phyloP scores from a whole-genome alignment of 1,140 invertebrate genomes.

The Ladona fulva region DNA sequence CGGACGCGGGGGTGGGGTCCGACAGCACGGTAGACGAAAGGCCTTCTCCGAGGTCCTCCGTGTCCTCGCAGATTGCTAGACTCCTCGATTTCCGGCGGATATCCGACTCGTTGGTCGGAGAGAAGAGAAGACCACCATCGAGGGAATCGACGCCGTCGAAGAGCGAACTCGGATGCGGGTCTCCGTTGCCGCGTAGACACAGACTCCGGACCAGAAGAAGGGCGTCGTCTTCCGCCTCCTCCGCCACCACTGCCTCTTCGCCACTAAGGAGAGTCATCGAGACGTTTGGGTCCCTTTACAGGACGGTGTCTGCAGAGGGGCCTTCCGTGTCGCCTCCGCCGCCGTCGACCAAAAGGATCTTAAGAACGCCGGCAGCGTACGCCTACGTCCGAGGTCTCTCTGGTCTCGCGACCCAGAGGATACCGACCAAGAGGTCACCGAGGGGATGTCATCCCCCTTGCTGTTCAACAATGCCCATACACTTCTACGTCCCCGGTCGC shows the following conservation, averaged over 20 bases:
- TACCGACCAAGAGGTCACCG: slow-evolving; percentile 37
- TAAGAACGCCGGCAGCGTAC: slow-evolving; percentile 58
- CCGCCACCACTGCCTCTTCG: not conserved
- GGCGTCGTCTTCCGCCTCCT: not conserved
- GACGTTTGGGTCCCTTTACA: not conserved
- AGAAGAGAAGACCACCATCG: not conserved
- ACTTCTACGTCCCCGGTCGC: not conserved
- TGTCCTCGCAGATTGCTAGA: not conserved
- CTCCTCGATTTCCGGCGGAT: not conserved
- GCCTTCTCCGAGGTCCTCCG: not conserved
- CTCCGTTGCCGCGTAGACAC: not conserved
- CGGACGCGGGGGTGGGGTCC: not conserved
- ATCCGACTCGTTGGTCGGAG: not conserved
- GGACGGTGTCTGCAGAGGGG: not conserved
- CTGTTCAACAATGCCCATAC: not conserved
- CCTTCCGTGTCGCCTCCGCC: not conserved
- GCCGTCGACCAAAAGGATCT: not conserved
- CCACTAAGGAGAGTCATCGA: not conserved
- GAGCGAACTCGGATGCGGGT: not conserved
- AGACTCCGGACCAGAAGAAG: not conserved
- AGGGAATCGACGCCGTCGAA: not conserved
- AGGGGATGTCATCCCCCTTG: not conserved
- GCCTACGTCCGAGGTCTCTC: slow-evolving; percentile 68
- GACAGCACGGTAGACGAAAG: not conserved
- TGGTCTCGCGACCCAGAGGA: slow-evolving; percentile 67